A percentile compares a stretch with the other conserved stretches of the same genome.
Evolutionary conservation across 2,888 invertebrate genomes (phyloP).

Genomic region (Rhagonycha lutea): DNA sequence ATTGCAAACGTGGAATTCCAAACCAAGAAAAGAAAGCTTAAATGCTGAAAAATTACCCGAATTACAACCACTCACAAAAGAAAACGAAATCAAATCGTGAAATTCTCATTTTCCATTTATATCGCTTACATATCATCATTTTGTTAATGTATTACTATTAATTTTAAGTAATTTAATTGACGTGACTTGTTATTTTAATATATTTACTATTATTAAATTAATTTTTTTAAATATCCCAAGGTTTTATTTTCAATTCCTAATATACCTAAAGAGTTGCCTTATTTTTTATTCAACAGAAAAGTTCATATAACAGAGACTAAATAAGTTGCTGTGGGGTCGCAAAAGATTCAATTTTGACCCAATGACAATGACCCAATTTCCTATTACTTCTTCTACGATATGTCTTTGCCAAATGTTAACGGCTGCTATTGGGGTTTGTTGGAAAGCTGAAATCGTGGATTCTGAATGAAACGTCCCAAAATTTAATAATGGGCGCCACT

Average conservation of each 20-base stretch:
- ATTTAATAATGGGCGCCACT: too few species aligned
- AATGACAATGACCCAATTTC: too few species aligned
- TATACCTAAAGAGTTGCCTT: background rate
- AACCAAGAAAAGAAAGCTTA: constrained; percentile 30
- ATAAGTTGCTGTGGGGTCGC: too few species aligned
- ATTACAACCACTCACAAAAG: constrained; percentile 49
- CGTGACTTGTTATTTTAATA: constrained; percentile 13
- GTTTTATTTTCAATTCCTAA: background rate
- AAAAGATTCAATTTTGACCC: too few species aligned
- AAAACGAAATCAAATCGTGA: constrained; percentile 39
- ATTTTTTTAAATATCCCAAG: background rate
- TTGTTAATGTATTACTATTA: constrained; percentile 10
- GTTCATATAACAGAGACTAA: too few species aligned
- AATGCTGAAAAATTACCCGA: constrained; percentile 42
- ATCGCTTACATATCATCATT: constrained; percentile 16
- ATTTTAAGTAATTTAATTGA: constrained; percentile 14
- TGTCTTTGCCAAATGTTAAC: too few species aligned
- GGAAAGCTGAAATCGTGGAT: too few species aligned
- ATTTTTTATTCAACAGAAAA: too few species aligned
- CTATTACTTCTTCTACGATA: too few species aligned
- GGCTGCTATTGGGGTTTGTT: too few species aligned
- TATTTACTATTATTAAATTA: constrained; percentile 14
- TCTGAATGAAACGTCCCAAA: too few species aligned
- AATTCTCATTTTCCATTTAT: background rate
- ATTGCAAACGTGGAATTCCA: constrained; percentile 58